Evolutionary conservation across 1,140 invertebrate genomes (phyloP).

Genomic region (Drosophila obscura): DNA sequence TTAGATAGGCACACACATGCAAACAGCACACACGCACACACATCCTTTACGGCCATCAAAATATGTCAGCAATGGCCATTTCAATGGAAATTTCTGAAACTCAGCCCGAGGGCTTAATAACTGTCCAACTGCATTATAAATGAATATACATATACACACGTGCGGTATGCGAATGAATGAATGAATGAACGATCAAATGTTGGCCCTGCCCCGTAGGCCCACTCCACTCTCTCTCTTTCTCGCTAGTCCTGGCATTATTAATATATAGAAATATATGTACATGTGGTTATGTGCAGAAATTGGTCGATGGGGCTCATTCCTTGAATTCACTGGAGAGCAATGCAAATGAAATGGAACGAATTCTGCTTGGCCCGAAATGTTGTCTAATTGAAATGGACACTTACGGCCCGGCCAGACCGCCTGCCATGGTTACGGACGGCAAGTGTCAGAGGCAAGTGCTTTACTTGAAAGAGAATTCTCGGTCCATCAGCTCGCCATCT

Average conservation of each 20-base stretch:
- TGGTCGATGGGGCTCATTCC: neutral
- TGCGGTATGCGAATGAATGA: conserved; percentile 9
- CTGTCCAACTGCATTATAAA: conserved; percentile 52
- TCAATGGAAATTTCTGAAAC: conserved; percentile 42
- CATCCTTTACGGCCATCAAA: conserved; percentile 17
- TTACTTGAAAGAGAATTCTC: neutral
- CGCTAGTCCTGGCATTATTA: neutral
- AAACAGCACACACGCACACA: neutral
- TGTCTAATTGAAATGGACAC: conserved; percentile 43
- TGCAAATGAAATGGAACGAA: conserved; percentile 17
- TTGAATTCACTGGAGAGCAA: conserved; percentile 14
- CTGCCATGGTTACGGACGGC: conserved; percentile 3
- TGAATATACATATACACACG: conserved; percentile 15
- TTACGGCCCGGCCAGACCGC: neutral
- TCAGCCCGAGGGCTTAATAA: conserved; percentile 41
- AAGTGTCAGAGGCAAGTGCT: neutral
- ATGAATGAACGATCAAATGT: conserved; percentile 36
- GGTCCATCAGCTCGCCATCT: too few species aligned
- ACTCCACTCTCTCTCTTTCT: neutral
- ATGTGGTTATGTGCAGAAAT: neutral
- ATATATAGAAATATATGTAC: neutral
- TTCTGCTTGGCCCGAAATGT: conserved; percentile 12
- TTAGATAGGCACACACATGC: conserved; percentile 35
- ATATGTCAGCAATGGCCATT: conserved; percentile 39
- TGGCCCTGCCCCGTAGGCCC: neutral